Evolutionary conservation across 2,113 vertebrate species (phyloP).

Genomic region (Calypte anna): DNA sequence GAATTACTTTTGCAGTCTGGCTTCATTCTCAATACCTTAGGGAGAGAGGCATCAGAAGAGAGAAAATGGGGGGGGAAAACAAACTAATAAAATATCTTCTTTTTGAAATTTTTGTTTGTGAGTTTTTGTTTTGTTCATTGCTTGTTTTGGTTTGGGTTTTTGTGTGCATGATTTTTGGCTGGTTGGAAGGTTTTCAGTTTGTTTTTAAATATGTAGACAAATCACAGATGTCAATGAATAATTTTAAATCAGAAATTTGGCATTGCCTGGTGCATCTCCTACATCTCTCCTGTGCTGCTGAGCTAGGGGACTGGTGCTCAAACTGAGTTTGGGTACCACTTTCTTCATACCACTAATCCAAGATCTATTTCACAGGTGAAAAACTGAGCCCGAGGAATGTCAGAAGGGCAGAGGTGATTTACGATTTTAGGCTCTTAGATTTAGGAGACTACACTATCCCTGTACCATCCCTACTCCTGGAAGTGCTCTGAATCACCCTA

Average conservation of each 20-base stretch:
- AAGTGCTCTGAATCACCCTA: not conserved
- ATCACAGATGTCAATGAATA: not conserved
- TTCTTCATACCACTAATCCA: not conserved
- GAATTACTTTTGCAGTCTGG: not conserved
- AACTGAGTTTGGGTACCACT: not conserved
- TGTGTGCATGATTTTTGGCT: too few species aligned
- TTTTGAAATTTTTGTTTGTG: not conserved
- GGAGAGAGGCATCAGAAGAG: not conserved
- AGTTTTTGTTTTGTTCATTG: not conserved
- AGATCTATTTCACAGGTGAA: not conserved
- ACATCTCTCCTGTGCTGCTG: not conserved
- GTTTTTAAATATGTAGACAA: not conserved
- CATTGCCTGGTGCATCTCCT: not conserved
- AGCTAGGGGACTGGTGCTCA: not conserved
- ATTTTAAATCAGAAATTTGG: not conserved
- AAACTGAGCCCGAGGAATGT: not conserved
- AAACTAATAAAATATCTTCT: not conserved
- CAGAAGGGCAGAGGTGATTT: not conserved
- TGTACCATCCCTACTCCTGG: not conserved
- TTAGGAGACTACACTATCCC: not conserved
- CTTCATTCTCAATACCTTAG: not conserved
- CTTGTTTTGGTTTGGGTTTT: too few species aligned
- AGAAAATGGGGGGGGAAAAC: accelerated
- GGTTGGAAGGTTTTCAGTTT: too few species aligned
- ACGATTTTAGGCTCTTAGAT: not conserved